Evolutionary conservation across 2,888 invertebrate species (phyloP), one percentile per base, ranked within the genome.

Genomic region (Agrypnus murinus): DNA sequence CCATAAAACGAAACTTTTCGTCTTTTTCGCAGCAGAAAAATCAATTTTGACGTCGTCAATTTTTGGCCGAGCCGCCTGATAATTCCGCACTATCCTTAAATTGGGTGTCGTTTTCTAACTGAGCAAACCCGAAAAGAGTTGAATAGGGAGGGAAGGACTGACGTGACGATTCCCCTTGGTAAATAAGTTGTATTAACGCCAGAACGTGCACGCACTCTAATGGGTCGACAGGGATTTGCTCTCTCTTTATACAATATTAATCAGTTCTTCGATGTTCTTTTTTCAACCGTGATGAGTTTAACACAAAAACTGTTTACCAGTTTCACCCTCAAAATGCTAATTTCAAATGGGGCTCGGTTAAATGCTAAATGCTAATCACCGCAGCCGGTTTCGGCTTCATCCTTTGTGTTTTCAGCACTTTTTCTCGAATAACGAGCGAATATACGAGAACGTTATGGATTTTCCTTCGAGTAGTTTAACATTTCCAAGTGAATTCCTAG

Each of bases 221-320:
- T 67, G 67, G 50, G 15, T 17, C 62, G 62, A 55, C 62, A 32
- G 62, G 62, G 62, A 68, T 62, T 68, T 55, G 34, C 45, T 55
- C 40, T 48, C 59, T 38, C 43, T 62, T 62, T 68, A 40, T 53
- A 58, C 65, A 57, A 58, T 58, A 58, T 65, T 65, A 65, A 65
- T 58, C 46, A 58, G 36, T 34, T 34, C 40, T 40, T 64, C 55
- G 55, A 17, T 36, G 55, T 36, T 55, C 55, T 34, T 55, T 55
- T 53, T 53, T 53, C 9, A 15, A 36, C 17, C 15, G 15, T 32
- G 50, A 53, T 31, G 31, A 19, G 50, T 45, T 60, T 45, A 25
- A 45, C 59, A 60, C 59, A 62, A 62, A 62, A 62, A 62, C 17
- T 48, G 62, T 62, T 62, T 59, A 59, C 40, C 34, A 17, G 25